Evolutionary conservation across 2,797 vertebrate species (phyloP).

Genomic region (Cheirogaleus major): DNA sequence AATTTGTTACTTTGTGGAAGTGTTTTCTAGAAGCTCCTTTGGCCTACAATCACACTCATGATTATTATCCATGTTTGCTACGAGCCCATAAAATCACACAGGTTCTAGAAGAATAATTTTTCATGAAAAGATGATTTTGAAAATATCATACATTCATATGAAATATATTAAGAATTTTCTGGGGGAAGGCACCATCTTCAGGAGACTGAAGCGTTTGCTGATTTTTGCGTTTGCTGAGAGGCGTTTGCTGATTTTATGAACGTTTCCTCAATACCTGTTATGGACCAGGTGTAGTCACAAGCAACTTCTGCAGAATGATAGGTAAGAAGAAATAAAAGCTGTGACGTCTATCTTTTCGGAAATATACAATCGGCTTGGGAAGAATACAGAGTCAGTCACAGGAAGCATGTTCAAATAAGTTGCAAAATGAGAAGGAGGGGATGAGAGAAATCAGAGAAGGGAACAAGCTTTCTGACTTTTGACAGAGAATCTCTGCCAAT

Average conservation of each 20-base stretch:
- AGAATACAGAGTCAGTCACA: not conserved
- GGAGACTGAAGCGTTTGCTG: not conserved
- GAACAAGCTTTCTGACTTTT: constrained; percentile 48
- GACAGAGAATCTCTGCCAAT: constrained; percentile 44
- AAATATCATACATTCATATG: not conserved
- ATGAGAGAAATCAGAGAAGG: not conserved
- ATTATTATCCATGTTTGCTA: not conserved
- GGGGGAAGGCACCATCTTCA: constrained; percentile 16
- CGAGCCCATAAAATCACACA: not conserved
- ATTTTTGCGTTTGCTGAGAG: constrained; percentile 2
- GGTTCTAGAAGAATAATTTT: not conserved
- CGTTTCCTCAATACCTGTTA: not conserved
- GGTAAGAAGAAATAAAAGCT: not conserved
- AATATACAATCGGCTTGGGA: not conserved
- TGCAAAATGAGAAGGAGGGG: constrained; percentile 43
- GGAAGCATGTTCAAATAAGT: not conserved
- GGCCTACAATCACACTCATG: not conserved
- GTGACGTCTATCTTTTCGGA: not conserved
- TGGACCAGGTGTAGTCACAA: not conserved
- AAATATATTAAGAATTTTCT: not conserved
- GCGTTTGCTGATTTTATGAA: not conserved
- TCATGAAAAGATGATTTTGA: not conserved
- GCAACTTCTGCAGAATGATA: not conserved
- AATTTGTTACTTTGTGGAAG: not conserved
- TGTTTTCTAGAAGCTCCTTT: constrained; percentile 1